Conservation (phyloP, 2,113 vertebrate species). For the Echinops telfairi region DNA sequence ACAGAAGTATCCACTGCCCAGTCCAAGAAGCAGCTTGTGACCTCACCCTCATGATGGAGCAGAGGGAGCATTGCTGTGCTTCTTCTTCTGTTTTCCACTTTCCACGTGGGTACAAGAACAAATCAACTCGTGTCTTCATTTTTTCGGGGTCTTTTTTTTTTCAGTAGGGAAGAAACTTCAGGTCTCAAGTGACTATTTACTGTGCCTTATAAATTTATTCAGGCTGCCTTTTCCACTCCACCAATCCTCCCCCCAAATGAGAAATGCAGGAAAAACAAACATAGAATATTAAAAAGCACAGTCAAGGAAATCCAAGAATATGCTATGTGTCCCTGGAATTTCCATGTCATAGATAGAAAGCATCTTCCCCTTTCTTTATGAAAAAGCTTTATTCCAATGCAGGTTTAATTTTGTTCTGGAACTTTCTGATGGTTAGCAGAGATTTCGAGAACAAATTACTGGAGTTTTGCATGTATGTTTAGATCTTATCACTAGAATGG, state of each 20-base stretch:
- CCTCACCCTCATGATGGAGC: background rate
- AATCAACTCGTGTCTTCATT: conserved; percentile 32
- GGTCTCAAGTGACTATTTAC: background rate
- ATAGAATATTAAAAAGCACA: background rate
- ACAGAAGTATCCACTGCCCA: conserved; percentile 60
- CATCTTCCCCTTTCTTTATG: background rate
- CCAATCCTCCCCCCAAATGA: background rate
- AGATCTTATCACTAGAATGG: conserved; percentile 29
- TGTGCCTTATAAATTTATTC: background rate
- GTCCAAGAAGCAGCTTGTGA: background rate
- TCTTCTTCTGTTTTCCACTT: conserved; percentile 9
- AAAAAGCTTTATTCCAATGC: background rate
- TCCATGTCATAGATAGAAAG: background rate
- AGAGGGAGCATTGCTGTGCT: background rate
- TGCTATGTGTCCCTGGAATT: background rate
- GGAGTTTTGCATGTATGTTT: background rate
- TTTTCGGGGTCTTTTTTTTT: conserved; percentile 33
- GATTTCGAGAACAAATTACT: background rate
- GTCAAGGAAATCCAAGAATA: background rate
- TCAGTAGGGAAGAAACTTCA: conserved; percentile 21
- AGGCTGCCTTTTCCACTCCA: background rate
- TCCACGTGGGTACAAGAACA: conserved; percentile 37
- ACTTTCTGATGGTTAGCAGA: background rate
- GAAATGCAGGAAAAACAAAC: background rate
- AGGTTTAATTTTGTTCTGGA: conserved; percentile 20